A percentile compares a stretch with the other conserved stretches of the same genome.
Conservation (phyloP, 2,797 vertebrate genomes). For the Brachymystax lenok region DNA sequence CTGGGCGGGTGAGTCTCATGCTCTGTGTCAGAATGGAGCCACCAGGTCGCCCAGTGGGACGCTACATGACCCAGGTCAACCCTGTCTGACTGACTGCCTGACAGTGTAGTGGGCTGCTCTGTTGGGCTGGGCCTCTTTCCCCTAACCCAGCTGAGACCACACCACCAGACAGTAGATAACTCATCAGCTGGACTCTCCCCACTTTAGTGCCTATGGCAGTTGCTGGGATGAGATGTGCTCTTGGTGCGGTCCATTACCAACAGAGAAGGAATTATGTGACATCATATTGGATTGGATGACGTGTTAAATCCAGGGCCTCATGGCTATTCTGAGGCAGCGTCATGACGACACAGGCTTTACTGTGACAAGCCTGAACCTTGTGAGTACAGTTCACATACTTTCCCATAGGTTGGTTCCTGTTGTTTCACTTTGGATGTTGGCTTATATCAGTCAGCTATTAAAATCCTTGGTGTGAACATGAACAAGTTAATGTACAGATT, state of each 20-base stretch:
- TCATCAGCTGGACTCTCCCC: background rate
- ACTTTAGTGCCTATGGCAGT: background rate
- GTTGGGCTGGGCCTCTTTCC: background rate
- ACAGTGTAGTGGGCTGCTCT: conserved; percentile 46
- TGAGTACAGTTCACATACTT: conserved; percentile 3
- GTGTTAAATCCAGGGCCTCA: background rate
- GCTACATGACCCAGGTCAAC: conserved; percentile 33
- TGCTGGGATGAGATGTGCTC: background rate
- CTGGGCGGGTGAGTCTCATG: conserved; percentile 50
- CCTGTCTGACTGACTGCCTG: conserved; percentile 34
- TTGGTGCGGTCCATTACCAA: background rate
- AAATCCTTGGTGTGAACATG: background rate
- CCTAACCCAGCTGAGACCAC: background rate
- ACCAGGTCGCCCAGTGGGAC: conserved; percentile 55
- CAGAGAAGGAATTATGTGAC: background rate
- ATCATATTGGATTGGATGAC: background rate
- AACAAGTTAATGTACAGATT: background rate
- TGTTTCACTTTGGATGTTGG: too few species aligned
- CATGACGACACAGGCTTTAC: background rate
- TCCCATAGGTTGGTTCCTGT: background rate
- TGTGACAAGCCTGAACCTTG: background rate
- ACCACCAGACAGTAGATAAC: conserved; percentile 1
- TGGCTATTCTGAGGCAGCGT: background rate
- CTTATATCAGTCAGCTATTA: background rate
- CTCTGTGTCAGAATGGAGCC: conserved; percentile 46